Percentiles rank a stretch among this genome's conserved stretches.
phyloP scores from a whole-genome alignment of 2,113 vertebrate genomes.

The Cervus canadensis region DNA sequence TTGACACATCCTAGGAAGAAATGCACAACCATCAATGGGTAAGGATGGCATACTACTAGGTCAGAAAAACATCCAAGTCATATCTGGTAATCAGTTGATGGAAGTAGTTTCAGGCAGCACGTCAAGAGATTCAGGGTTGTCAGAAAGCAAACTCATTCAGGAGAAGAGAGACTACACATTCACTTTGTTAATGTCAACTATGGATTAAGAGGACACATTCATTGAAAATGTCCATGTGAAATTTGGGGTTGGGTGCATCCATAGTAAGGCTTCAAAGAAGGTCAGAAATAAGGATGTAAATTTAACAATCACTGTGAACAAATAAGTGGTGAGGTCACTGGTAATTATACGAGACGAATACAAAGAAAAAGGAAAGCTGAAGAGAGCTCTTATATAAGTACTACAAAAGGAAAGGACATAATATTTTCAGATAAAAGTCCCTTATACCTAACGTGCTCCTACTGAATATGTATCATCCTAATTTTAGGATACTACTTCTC shows the following conservation, averaged over 20 bases:
- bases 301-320: neutral
- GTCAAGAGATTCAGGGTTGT: neutral
- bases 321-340: neutral
- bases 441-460: neutral
- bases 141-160: neutral
- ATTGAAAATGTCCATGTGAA: neutral
- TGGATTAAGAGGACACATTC: neutral
- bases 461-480: neutral
- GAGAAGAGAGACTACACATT: neutral
- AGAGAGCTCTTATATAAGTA: neutral
- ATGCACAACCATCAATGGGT: neutral
- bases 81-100: neutral
- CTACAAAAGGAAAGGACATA: neutral
- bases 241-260: neutral
- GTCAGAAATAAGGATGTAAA: neutral
- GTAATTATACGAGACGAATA: neutral
- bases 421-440: neutral
- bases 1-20: neutral
- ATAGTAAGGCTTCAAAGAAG: neutral
- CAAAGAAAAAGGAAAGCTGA: neutral
- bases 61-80: neutral
- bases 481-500: neutral
- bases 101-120: neutral
- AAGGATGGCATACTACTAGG: neutral
- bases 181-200: neutral